phyloP scores from a whole-genome alignment of 2,888 invertebrate species.

The Sclerodermus sp. region DNA sequence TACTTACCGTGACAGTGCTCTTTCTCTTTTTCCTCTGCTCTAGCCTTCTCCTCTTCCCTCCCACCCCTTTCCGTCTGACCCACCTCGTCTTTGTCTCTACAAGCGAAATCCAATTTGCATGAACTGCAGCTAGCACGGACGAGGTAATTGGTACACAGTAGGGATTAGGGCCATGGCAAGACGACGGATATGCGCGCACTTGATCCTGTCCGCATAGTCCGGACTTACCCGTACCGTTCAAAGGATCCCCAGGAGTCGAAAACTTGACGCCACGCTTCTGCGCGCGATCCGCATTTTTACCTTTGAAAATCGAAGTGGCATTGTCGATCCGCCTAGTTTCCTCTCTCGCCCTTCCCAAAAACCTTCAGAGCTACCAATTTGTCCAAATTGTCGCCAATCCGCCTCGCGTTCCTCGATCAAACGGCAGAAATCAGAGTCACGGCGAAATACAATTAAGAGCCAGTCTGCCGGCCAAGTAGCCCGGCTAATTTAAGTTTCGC shows the following conservation, averaged over 20 bases:
- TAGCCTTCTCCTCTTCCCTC: background rate
- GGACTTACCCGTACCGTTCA: background rate
- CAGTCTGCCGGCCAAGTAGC: slow-evolving; percentile 2
- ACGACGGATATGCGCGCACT: slow-evolving; percentile 34
- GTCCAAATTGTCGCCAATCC: too few species aligned
- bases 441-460: too few species aligned
- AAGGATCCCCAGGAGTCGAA: background rate
- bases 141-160: slow-evolving; percentile 48
- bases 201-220: slow-evolving; percentile 7
- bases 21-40: background rate
- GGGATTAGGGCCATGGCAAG: slow-evolving; percentile 40
- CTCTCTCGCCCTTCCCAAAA: too few species aligned
- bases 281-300: too few species aligned
- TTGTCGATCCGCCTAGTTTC: too few species aligned
- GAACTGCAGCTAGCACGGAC: slow-evolving; percentile 38
- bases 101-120: slow-evolving; percentile 54
- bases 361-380: too few species aligned
- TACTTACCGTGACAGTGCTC: background rate
- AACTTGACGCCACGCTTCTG: too few species aligned
- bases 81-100: slow-evolving; percentile 13
- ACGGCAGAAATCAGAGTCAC: too few species aligned
- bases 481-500: background rate
- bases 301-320: too few species aligned
- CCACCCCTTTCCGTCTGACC: background rate
- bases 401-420: too few species aligned